Conservation (phyloP, 2,888 invertebrate genomes). For the Sisyra terminalis region DNA sequence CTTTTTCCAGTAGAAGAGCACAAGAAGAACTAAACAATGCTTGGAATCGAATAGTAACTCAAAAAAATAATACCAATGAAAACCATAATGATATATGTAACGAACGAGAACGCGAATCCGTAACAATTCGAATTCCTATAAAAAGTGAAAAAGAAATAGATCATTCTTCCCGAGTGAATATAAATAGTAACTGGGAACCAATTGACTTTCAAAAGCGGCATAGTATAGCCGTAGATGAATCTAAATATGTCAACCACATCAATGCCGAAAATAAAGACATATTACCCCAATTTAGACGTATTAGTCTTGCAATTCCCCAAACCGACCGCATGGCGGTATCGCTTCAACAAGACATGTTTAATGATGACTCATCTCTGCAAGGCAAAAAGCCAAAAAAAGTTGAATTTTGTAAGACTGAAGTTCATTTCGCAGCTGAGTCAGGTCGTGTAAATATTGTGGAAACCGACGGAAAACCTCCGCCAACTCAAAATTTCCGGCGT, state of each 20-base stretch:
- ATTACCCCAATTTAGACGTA: constrained; percentile 13
- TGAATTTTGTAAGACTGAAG: constrained; percentile 76
- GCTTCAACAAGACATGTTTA: constrained; percentile 16
- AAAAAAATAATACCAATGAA: background rate
- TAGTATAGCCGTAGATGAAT: constrained; percentile 39
- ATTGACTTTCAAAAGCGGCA: constrained; percentile 28
- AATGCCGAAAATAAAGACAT: constrained; percentile 17
- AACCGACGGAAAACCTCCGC: constrained; percentile 75
- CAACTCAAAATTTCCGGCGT: constrained; percentile 62
- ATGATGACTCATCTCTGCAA: constrained; percentile 23
- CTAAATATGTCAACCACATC: constrained; percentile 29
- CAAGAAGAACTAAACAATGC: constrained; percentile 12
- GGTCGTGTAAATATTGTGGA: constrained; percentile 77
- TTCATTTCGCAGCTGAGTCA: constrained; percentile 73
- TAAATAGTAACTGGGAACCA: background rate
- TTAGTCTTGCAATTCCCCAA: constrained; percentile 21
- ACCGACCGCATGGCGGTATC: constrained; percentile 10
- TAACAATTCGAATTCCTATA: constrained; percentile 25
- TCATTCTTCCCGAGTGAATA: background rate
- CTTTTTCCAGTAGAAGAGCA: constrained; percentile 10
- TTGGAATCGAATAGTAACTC: constrained; percentile 12
- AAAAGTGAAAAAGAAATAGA: constrained; percentile 2
- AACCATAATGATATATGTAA: background rate
- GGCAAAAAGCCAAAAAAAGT: constrained; percentile 51
- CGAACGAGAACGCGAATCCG: constrained; percentile 19